Evolutionary conservation across 2,113 vertebrate species (phyloP).

Genomic region (Mormyrus lacerda): DNA sequence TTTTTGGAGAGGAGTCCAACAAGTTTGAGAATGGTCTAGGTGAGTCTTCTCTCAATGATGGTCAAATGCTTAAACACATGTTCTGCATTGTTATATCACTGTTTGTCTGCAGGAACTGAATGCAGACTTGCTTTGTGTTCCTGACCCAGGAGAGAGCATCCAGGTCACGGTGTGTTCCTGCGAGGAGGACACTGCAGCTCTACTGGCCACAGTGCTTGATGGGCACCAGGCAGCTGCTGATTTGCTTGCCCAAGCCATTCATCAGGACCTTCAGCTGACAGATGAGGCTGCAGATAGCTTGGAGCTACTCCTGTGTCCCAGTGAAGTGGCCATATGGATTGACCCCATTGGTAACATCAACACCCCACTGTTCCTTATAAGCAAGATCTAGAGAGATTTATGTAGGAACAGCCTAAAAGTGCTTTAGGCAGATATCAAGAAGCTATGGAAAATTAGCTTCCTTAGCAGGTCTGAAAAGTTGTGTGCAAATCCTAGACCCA

Average conservation of each 20-base stretch:
- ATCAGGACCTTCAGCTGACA: slow-evolving; percentile 45
- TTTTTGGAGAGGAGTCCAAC: slow-evolving; percentile 81
- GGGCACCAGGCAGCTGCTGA: slow-evolving; percentile 48
- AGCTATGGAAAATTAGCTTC: background rate
- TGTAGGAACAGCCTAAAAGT: background rate
- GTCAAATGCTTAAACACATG: background rate
- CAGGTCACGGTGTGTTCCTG: slow-evolving; percentile 57
- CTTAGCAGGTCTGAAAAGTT: background rate
- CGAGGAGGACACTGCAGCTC: slow-evolving; percentile 44
- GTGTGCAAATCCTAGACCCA: background rate
- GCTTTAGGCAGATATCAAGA: background rate
- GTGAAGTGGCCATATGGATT: slow-evolving; percentile 63
- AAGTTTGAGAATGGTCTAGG: slow-evolving; percentile 81
- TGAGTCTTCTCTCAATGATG: slow-evolving; percentile 45
- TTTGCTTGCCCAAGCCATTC: slow-evolving; percentile 57
- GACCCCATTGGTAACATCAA: slow-evolving; percentile 62
- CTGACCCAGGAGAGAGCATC: slow-evolving; percentile 59
- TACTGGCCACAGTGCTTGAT: slow-evolving; percentile 57
- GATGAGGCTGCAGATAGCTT: slow-evolving; percentile 41
- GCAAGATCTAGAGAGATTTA: background rate
- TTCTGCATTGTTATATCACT: background rate
- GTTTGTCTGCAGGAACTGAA: background rate
- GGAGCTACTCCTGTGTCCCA: slow-evolving; percentile 43
- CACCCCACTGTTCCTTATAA: background rate
- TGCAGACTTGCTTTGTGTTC: background rate